phyloP scores from a whole-genome alignment of 1,140 invertebrate species.

The Macrotrachela quadricornifera region DNA sequence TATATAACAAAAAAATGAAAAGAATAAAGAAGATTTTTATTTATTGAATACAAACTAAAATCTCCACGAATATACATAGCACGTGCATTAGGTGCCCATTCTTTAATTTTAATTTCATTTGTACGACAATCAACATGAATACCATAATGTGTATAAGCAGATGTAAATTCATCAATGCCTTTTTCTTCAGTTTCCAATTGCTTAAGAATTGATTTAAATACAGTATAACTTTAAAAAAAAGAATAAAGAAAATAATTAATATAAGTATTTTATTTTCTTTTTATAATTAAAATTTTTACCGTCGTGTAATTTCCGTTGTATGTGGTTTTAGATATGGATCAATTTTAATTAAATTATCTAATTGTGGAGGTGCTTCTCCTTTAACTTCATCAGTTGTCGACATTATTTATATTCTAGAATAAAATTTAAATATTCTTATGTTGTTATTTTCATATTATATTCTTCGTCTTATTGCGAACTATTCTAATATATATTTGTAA shows the following conservation, averaged over 20 bases:
- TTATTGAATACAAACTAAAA: conserved; percentile 48
- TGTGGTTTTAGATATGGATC: conserved; percentile 63
- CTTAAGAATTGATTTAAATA: conserved; percentile 49
- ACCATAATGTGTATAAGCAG: conserved; percentile 65
- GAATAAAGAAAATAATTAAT: too few species aligned
- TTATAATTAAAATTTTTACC: too few species aligned
- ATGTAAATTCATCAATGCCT: conserved; percentile 60
- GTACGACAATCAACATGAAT: conserved; percentile 54
- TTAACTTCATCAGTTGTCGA: not conserved
- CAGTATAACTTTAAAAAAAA: too few species aligned
- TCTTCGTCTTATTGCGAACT: too few species aligned
- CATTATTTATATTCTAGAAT: not conserved
- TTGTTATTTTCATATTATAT: too few species aligned
- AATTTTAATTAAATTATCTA: conserved; percentile 42
- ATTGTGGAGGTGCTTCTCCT: conserved; percentile 16
- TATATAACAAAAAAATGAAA: conserved; percentile 31
- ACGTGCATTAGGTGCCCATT: conserved; percentile 86
- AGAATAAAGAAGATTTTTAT: conserved; percentile 2
- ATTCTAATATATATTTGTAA: too few species aligned
- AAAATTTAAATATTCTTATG: too few species aligned
- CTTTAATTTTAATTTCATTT: conserved; percentile 58
- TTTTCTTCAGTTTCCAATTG: conserved; percentile 50
- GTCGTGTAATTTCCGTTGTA: conserved; percentile 62
- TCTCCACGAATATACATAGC: conserved; percentile 72
- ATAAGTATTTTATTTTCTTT: too few species aligned